Evolutionary conservation across 2,113 vertebrate genomes (phyloP), one percentile per base, ranked within the genome.

Genomic region (Jaculus jaculus): DNA sequence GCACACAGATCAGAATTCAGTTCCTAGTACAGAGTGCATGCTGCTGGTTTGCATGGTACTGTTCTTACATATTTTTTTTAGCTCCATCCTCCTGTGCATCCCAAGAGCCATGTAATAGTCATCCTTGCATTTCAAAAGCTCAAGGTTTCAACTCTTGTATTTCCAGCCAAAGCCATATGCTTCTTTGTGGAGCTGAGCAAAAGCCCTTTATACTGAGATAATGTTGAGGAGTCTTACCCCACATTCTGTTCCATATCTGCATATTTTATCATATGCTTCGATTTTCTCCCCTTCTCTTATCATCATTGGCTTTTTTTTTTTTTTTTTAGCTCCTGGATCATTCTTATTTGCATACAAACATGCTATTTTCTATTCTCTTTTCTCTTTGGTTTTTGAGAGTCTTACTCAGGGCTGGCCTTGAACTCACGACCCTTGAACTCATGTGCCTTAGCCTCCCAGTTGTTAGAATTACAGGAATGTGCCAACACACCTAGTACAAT

Each of bases 281-380:
- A 77, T 10, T 68, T 47, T 54, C 58, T 51, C 42, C 23, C 12
- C 17, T 68, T 26, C 30, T n/a, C 63, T 51, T 51, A 28, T 0
- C 0, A 0, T 60, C 7, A 0, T n/a, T 68, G 0, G 1, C 58
- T 0, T 37, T 16, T n/a, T 34, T 23, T n/a, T n/a, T 47, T 0
- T 37, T 16, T n/a, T n/a, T 10, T 10, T 28, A 3, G 37, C 68
- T 15, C 3, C 71, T 21, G 72, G 61, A 15, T 32, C 4, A 5
- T 75, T 68, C 21, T 8, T 20, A 10, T 26, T 73, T 12, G n/a
- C 24, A 6, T 6, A 7, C 34, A 39, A 26, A n/a, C 58, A 24
- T 54, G 39, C 18, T 65, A 10, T 66, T 79, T 78, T 20, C 6
- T 30, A 17, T 75, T n/a, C 34, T 51, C 30, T 72, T n/a, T 79